These are phyloP conservation scores for Erinaceus europaeus DNA, from an alignment of 2,113 vertebrate genomes.

Conservation along the genomic window DNA sequence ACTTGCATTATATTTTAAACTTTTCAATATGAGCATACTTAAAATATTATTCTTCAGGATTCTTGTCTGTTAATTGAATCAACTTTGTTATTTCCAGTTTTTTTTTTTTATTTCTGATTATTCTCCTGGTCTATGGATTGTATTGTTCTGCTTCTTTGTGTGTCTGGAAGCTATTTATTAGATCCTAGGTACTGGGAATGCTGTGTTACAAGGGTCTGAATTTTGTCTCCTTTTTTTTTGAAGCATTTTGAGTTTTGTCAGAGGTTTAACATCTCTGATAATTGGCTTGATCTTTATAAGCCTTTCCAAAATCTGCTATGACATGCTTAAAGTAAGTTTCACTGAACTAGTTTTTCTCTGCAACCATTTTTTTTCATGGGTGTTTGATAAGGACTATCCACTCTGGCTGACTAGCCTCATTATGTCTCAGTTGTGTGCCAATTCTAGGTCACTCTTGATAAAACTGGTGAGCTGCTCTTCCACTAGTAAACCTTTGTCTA, in stretches of 20 bases:
- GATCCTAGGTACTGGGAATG: background rate
- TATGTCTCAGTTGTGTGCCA: background rate
- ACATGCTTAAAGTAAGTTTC: background rate
- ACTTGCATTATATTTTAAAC: background rate
- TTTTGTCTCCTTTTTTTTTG: background rate
- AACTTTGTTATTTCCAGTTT: background rate
- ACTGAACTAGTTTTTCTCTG: background rate
- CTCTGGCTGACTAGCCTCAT: background rate
- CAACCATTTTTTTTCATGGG: background rate
- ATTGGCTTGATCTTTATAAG: background rate
- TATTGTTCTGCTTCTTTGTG: background rate
- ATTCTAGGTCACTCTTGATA: background rate
- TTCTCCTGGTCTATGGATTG: background rate
- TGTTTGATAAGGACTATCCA: background rate
- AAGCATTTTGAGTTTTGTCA: background rate
- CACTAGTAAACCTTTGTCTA: background rate
- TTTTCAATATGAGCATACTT: background rate
- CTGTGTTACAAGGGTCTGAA: background rate
- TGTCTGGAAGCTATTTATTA: background rate
- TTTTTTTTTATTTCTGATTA: conserved; percentile 10
- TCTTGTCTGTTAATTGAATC: background rate
- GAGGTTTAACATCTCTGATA: background rate
- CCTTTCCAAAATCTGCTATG: background rate
- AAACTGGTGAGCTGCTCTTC: background rate
- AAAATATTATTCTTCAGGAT: background rate